Base-by-base conservation (phyloP, 2,797 vertebrate species). In the Neosilurus hyrtlii region DNA sequence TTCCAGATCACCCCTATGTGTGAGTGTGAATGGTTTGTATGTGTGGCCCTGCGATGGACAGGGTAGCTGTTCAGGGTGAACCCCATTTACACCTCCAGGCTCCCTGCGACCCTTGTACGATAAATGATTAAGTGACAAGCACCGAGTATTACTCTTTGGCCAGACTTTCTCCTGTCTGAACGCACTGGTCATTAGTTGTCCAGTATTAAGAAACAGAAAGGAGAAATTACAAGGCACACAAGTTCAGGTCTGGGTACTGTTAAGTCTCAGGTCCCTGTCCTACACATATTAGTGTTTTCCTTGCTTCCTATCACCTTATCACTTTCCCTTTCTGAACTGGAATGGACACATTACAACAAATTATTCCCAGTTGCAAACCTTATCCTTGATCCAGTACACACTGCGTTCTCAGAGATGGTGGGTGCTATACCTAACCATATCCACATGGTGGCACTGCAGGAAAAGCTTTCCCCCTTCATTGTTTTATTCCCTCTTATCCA, bases 381-480 rank as follows among this genome's bases (percentile, higher is more conserved):
- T 63, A 5, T 59, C 12, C 14, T 26, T 75, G 37, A 59, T 59
- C 20, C 30, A 30, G 30, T 43, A 43, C 4, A 4, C 43, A 43
- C 43, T 8, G 43, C 49, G 22, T 78, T n/a, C 1, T 5, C 0
- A 11, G 14, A 0, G n/a, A 57, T 43, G 20, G 30, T 37, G 22
- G 7, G 3, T 84, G 84, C 5, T 75, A 59, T 76, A n/a, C 1
- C 72, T 9, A 1, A 0, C 1, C 4, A 22, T 71, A 0, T 1
- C 92, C 94, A 90, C 92, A 86, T 70, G 93, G 87, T 91, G 94
- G 91, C 93, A 93, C 89, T 91, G 54, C 81, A 90, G 87, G 81
- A 89, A 88, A 90, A 89, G 79, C 57, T 90, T 91, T 91, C 81
- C 66, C 35, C n/a, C 20, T 49, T 9, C 20, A 22, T 68, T n/a